phyloP scores from a whole-genome alignment of 2,113 vertebrate genomes.

The Rafetus swinhoei region DNA sequence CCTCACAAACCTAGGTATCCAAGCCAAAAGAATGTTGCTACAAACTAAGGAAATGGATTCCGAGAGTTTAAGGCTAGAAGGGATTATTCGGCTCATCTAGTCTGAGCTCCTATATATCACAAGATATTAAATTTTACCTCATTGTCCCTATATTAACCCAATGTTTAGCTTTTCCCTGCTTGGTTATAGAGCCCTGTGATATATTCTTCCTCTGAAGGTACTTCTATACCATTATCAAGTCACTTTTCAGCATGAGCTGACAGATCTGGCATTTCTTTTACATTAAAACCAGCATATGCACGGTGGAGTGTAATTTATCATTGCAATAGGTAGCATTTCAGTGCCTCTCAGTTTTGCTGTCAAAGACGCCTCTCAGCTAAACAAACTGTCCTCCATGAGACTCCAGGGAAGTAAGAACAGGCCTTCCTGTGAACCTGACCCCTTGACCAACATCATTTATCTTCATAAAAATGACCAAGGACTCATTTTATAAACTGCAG shows the following conservation, averaged over 20 bases:
- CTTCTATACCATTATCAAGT: neutral
- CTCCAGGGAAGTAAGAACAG: neutral
- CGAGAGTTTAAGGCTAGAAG: neutral
- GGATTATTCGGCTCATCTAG: neutral
- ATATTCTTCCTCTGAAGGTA: neutral
- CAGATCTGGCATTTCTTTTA: neutral
- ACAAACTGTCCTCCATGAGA: neutral
- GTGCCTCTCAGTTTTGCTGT: neutral
- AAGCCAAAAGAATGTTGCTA: neutral
- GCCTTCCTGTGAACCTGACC: neutral
- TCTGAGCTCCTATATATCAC: neutral
- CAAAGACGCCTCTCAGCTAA: neutral
- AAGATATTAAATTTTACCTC: neutral
- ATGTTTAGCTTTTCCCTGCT: neutral
- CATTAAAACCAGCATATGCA: neutral
- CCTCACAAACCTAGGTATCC: neutral
- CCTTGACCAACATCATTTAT: neutral
- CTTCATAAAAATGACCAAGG: neutral
- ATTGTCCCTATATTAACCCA: neutral
- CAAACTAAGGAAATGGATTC: neutral
- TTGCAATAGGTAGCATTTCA: neutral
- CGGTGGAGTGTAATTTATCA: neutral
- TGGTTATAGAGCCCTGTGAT: neutral
- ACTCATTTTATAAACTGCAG: constrained; percentile 4
- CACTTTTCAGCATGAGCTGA: neutral